Conservation (phyloP, 2,113 vertebrate genomes). For the Larimichthys crocea region DNA sequence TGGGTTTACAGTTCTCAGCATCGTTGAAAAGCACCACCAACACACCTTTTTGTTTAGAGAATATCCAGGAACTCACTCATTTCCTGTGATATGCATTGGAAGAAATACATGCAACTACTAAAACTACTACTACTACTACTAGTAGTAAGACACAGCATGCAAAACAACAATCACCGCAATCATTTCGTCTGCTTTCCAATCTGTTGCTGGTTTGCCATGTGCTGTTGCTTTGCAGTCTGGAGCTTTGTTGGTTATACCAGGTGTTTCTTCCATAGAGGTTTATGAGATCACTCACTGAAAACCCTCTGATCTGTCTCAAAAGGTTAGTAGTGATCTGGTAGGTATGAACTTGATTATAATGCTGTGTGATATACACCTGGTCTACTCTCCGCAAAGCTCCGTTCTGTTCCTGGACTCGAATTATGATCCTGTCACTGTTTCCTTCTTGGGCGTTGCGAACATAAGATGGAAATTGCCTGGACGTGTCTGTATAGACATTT, state of each 20-base stretch:
- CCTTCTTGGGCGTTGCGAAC: conserved; percentile 5
- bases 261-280: conserved; percentile 32
- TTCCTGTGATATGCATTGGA: background rate
- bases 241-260: conserved; percentile 32
- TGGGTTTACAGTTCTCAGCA: background rate
- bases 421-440: conserved; percentile 73
- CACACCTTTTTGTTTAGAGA: background rate
- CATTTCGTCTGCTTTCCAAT: background rate
- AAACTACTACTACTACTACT: background rate
- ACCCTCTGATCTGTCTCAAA: conserved; percentile 60
- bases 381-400: conserved; percentile 27
- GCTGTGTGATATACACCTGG: conserved; percentile 74
- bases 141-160: background rate
- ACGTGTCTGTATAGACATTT: conserved; percentile 26
- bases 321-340: conserved; percentile 62
- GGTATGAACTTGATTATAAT: conserved; percentile 65
- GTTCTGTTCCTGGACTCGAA: conserved; percentile 54
- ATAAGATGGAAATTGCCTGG: conserved; percentile 50
- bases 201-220: too few species aligned
- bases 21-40: conserved; percentile 47
- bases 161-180: background rate
- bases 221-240: background rate
- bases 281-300: conserved; percentile 55
- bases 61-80: background rate
- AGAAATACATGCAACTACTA: background rate